Base-by-base conservation (phyloP, 2,888 invertebrate species). In the Amaurobius ferox region DNA sequence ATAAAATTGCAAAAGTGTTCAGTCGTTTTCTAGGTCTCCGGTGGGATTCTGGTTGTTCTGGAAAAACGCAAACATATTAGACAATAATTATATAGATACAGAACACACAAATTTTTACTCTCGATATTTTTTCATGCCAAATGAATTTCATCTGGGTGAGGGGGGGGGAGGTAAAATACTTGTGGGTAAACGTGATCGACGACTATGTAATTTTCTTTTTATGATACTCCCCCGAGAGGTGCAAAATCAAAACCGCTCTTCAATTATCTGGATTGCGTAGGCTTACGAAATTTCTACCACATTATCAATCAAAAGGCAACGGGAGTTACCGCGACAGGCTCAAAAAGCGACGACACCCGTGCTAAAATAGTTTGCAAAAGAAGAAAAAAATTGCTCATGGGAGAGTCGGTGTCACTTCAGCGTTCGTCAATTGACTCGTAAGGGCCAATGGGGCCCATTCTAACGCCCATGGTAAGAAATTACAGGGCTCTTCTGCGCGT, bases 331-430 rank as follows among this genome's bases (percentile, higher is more conserved):
- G 23, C 68, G 80, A 74, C 80, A 79, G 30, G 72, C 61, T 66
- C 64, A 26, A 55, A 73, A 23, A 74, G 61, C 64, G 81, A 76
- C 81, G 81, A 81, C 81, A 81, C 81, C 81, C 81, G 76, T 55
- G 55, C 55, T 23, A 55, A 55, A 55, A 55, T 55, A 55, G 55
- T 23, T 55, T 16, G 55, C 7, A n/a, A 44, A 44, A 44, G n/a
- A 44, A 7, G 44, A 1, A 55, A 55, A 55, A 55, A n/a, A 5
- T 1, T 3, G 35, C 35, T 35, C 9, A 23, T 64, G 72, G 79
- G 79, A 79, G 79, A 44, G 72, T 30, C 79, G 32, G 16, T 48
- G 72, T 66, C 48, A 35, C 19, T 29, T 29, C 44, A 44, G 28
- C 48, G 19, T 23, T 19, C 64, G 44, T 66, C 72, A 67, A 55